Evolutionary conservation across 2,797 vertebrate genomes (phyloP), one percentile per base, ranked within the genome.

Genomic region (Pseudomugil gertrudae): DNA sequence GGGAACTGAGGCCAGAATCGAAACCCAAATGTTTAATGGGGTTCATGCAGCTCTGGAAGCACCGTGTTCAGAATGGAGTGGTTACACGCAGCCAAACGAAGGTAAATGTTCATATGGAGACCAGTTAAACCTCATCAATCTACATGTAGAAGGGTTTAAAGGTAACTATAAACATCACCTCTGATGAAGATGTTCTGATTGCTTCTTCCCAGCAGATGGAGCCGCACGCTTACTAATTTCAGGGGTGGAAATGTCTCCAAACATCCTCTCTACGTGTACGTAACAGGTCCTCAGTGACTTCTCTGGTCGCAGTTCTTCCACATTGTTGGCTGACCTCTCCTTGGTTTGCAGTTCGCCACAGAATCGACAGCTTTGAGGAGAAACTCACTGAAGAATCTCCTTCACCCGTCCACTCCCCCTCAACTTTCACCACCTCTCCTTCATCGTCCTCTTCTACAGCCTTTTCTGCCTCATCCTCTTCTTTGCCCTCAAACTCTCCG

Each of bases 141-240:
- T 14, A 52, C 0, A 52, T 24, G 23, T 10, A 21, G 19, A 21
- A 19, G 3, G 40, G 21, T 48, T 23, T 10, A 47, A 47, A 11
- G 3, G 21, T 13, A 23, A 23, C 24, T 4, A 23, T 11, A 23
- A 11, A 21, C 10, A 23, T 9, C 47, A 48, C 23, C 21, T 29
- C 23, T 50, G 21, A 24, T 50, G 24, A 9, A 52, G 29, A 2
- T 17, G 13, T n/a, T 45, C 26, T 27, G 45, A 29, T 33, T 52
- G 5, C 47, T 70, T 53, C 56, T 66, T 13, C 19, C 54, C 90
- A 81, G 30, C 72, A 95, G 94, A 93, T 75, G 93, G 92, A 63
- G 90, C 90, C 65, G 15, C 81, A 73, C 92, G 93, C 81, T 91
- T 88, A 58, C 88, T 92, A 78, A 80, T 91, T 66, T 76, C 87